Evolutionary conservation across 2,113 vertebrate genomes (phyloP).

Genomic region (Dromiciops gliroides): DNA sequence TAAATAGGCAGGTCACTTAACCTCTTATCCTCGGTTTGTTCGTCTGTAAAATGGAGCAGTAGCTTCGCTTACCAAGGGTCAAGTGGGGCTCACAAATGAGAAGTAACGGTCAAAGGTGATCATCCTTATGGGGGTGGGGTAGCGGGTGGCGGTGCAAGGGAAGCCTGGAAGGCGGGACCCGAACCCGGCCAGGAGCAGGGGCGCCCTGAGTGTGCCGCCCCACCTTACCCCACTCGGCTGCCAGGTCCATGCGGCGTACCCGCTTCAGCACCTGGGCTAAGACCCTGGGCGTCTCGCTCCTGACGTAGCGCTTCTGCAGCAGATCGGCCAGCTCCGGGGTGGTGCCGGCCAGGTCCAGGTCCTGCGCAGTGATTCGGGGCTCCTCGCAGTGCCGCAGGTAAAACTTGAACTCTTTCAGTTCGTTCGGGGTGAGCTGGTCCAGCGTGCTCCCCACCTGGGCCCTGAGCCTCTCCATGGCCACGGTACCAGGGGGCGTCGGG

Average conservation of each 20-base stretch:
- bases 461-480: not conserved
- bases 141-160: not conserved
- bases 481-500: not conserved
- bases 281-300: not conserved
- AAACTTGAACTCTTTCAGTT: constrained; percentile 25
- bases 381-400: not conserved
- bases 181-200: rapidly evolving
- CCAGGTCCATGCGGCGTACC: constrained; percentile 43
- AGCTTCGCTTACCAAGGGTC: not conserved
- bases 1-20: not conserved
- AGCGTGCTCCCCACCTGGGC: constrained; percentile 16
- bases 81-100: not conserved
- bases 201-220: rapidly evolving
- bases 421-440: not conserved
- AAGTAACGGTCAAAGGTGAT: not conserved
- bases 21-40: not conserved
- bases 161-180: not conserved
- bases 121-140: not conserved
- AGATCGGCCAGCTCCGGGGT: constrained; percentile 5
- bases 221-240: not conserved
- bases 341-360: constrained; percentile 42
- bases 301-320: constrained; percentile 8
- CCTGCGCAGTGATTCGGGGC: constrained; percentile 22
- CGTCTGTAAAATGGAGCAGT: not conserved
- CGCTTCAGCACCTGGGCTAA: not conserved